Conservation (phyloP, 2,888 invertebrate genomes). For the Empis livida region DNA sequence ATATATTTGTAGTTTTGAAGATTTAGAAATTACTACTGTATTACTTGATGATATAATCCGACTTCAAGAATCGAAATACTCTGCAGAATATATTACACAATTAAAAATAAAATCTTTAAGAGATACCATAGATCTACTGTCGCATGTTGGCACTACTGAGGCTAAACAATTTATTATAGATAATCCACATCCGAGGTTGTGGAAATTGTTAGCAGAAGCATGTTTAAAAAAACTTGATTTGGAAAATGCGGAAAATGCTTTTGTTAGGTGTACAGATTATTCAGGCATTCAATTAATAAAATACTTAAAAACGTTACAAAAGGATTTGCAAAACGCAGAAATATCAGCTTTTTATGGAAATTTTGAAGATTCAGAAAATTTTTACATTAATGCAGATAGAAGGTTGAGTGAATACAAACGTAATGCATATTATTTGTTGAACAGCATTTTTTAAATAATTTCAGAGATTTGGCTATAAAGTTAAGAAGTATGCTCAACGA, state of each 20-base stretch:
- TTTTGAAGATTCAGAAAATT: slow-evolving; percentile 88
- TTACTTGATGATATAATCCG: slow-evolving; percentile 82
- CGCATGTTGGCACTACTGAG: slow-evolving; percentile 84
- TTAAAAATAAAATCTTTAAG: slow-evolving; percentile 87
- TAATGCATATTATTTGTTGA: background rate
- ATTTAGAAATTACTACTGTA: slow-evolving; percentile 85
- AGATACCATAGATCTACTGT: slow-evolving; percentile 81
- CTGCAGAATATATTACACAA: slow-evolving; percentile 58
- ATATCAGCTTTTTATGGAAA: slow-evolving; percentile 83
- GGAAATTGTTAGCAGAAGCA: slow-evolving; percentile 86
- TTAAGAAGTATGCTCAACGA: slow-evolving; percentile 85
- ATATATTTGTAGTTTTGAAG: slow-evolving; percentile 84
- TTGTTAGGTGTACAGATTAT: slow-evolving; percentile 89
- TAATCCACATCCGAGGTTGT: slow-evolving; percentile 90
- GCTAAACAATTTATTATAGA: slow-evolving; percentile 93
- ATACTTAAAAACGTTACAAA: slow-evolving; percentile 67
- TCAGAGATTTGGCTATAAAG: slow-evolving; percentile 80
- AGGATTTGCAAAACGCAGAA: slow-evolving; percentile 71
- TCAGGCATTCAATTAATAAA: slow-evolving; percentile 91
- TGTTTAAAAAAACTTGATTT: slow-evolving; percentile 80
- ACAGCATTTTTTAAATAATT: too few relatives aligned
- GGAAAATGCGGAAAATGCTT: slow-evolving; percentile 85
- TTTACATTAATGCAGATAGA: slow-evolving; percentile 86
- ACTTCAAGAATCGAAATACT: slow-evolving; percentile 56
- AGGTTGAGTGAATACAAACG: slow-evolving; percentile 41